phyloP scores from a whole-genome alignment of 64 coral and sea anemone genomes.

The Porites australiensis region DNA sequence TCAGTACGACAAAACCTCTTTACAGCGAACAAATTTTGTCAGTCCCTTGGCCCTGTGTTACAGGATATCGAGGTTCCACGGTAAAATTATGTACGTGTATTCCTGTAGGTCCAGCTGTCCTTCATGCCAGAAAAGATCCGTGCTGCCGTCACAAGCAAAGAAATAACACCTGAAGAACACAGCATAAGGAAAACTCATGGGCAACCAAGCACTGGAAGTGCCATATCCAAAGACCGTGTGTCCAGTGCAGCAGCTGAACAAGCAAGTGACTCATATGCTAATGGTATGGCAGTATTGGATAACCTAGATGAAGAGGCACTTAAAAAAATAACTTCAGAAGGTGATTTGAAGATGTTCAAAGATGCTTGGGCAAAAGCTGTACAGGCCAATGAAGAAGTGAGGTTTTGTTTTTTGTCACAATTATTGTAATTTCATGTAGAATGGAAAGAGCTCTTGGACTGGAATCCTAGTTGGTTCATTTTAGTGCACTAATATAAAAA shows the following conservation, averaged over 20 bases:
- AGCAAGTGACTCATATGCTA: constrained; percentile 5
- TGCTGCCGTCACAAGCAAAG: constrained; percentile 70
- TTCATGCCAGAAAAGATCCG: constrained; percentile 93
- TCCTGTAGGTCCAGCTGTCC: constrained; percentile 51
- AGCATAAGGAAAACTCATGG: constrained; percentile 10
- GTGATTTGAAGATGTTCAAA: constrained; percentile 93
- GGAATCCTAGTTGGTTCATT: no score
- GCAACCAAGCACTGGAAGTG: background rate
- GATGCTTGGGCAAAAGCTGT: constrained; percentile 86
- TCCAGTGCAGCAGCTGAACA: background rate
- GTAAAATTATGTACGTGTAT: background rate
- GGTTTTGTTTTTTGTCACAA: background rate
- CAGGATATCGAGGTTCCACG: no score
- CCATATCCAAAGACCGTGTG: background rate
- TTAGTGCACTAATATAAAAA: no score
- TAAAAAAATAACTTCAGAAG: constrained; percentile 76
- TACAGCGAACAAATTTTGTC: no score
- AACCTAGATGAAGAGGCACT: constrained; percentile 83
- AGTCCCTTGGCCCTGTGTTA: no score
- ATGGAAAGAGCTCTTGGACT: no score
- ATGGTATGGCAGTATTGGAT: constrained; percentile 26
- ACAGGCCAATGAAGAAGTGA: constrained; percentile 92
- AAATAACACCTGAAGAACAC: constrained; percentile 71
- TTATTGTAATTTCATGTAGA: no score
- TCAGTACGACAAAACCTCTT: no score